These are phyloP conservation scores for Zapornia atra DNA, from an alignment of 2,113 vertebrate genomes.

Conservation along the genomic window DNA sequence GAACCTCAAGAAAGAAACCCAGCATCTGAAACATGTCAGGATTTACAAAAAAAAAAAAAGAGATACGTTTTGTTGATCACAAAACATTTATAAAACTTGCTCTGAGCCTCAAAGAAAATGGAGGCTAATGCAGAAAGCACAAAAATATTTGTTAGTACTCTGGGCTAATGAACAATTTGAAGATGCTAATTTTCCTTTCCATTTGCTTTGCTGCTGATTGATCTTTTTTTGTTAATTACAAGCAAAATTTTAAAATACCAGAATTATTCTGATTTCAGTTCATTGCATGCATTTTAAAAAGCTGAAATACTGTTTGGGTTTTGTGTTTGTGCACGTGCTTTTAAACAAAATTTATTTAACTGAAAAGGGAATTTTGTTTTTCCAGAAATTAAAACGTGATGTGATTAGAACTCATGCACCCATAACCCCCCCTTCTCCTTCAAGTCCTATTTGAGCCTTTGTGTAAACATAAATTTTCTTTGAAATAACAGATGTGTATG, in stretches of 20 bases:
- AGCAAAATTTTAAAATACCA: conserved; percentile 8
- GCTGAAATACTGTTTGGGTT: not conserved
- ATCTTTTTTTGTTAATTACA: not conserved
- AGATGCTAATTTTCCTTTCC: not conserved
- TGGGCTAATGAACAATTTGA: conserved; percentile 14
- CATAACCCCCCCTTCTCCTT: not conserved
- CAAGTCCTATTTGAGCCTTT: conserved; percentile 19
- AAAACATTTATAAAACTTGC: not conserved
- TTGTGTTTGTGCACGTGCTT: not conserved
- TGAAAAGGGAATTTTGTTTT: conserved; percentile 8
- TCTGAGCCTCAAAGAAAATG: conserved; percentile 5
- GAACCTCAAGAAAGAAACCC: conserved; percentile 14
- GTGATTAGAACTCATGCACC: conserved; percentile 20
- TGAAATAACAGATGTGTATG: conserved; percentile 27
- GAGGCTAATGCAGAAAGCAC: not conserved
- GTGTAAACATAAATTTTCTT: conserved; percentile 32
- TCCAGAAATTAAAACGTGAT: not conserved
- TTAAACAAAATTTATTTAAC: not conserved
- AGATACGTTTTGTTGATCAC: not conserved
- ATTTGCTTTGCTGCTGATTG: not conserved
- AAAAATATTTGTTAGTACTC: not conserved
- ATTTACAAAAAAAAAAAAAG: not conserved
- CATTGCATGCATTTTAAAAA: not conserved
- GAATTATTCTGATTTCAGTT: conserved; percentile 12
- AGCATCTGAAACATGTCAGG: conserved; percentile 21